Percentiles rank a stretch among this genome's conserved stretches.
Evolutionary conservation across 2,888 invertebrate species (phyloP).

Genomic region (Dilophus febrilis): DNA sequence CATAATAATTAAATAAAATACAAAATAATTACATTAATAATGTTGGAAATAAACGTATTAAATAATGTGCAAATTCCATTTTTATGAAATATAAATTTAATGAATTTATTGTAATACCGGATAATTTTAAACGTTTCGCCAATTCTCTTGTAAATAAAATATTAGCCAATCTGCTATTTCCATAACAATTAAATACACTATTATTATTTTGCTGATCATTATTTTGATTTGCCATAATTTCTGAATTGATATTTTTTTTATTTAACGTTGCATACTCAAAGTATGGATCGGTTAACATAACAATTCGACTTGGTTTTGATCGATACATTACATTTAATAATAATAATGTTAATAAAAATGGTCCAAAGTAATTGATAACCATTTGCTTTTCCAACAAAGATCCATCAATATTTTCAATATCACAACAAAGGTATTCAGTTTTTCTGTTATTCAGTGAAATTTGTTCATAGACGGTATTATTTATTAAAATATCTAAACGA

Average conservation of each 20-base stretch:
- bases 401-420: not conserved
- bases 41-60: too few species aligned
- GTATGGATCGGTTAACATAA: not conserved
- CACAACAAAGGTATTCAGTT: too few species aligned
- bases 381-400: slow-evolving; percentile 12
- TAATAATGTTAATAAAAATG: slow-evolving; percentile 35
- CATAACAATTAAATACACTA: slow-evolving; percentile 39
- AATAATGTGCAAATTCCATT: too few species aligned
- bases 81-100: too few species aligned
- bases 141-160: slow-evolving; percentile 48
- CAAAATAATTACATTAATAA: too few species aligned
- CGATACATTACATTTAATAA: slow-evolving; percentile 30
- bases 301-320: slow-evolving; percentile 40
- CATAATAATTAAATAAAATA: too few species aligned
- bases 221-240: not conserved
- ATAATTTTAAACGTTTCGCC: slow-evolving; percentile 36
- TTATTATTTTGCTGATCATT: slow-evolving; percentile 28
- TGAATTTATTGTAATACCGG: not conserved
- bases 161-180: slow-evolving; percentile 55
- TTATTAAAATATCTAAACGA: slow-evolving; percentile 1
- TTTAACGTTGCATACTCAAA: not conserved
- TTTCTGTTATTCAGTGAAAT: too few species aligned
- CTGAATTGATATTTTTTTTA: not conserved
- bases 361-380: slow-evolving; percentile 34
- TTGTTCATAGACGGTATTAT: not conserved